A percentile compares a stretch with the other conserved stretches of the same genome.
Conservation (phyloP, 2,888 invertebrate species). For the Mystacides longicornis region DNA sequence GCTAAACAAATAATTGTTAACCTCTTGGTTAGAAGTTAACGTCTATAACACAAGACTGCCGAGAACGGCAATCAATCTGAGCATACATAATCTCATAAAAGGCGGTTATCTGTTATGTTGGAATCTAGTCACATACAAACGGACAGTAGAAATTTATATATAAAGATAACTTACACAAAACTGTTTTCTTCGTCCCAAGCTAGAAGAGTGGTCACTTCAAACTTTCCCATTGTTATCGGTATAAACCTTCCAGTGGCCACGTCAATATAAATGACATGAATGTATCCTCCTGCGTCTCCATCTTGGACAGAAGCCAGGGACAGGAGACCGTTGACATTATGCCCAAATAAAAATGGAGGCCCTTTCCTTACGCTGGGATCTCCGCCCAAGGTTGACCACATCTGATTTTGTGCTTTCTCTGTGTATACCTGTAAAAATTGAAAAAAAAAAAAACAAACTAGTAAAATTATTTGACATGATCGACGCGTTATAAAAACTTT, state of each 20-base stretch:
- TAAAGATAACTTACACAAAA: slow-evolving; percentile 54
- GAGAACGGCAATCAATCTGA: too few species aligned
- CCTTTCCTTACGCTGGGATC: slow-evolving; percentile 38
- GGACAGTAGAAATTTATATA: too few species aligned
- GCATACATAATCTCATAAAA: too few species aligned
- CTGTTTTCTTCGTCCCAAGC: slow-evolving; percentile 71
- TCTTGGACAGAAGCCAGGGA: slow-evolving; percentile 48
- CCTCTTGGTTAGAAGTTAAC: too few species aligned
- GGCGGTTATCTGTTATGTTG: too few species aligned
- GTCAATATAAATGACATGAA: slow-evolving; percentile 31
- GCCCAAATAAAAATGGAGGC: slow-evolving; percentile 37
- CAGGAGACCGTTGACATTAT: slow-evolving; percentile 37
- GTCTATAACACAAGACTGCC: too few species aligned
- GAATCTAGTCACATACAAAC: too few species aligned
- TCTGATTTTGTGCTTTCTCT: slow-evolving; percentile 20
- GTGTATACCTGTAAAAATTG: slow-evolving; percentile 20
- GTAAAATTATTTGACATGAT: too few species aligned
- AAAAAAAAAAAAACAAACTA: too few species aligned
- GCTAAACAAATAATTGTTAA: too few species aligned
- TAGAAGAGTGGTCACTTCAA: slow-evolving; percentile 64
- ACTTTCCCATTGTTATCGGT: slow-evolving; percentile 63
- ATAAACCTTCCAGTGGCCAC: slow-evolving; percentile 33
- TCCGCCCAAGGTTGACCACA: slow-evolving; percentile 44
- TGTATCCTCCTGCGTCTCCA: slow-evolving; percentile 42
- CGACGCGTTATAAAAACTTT: too few species aligned